Evolutionary conservation across 2,888 invertebrate species (phyloP).

Genomic region (Ophion costatus): DNA sequence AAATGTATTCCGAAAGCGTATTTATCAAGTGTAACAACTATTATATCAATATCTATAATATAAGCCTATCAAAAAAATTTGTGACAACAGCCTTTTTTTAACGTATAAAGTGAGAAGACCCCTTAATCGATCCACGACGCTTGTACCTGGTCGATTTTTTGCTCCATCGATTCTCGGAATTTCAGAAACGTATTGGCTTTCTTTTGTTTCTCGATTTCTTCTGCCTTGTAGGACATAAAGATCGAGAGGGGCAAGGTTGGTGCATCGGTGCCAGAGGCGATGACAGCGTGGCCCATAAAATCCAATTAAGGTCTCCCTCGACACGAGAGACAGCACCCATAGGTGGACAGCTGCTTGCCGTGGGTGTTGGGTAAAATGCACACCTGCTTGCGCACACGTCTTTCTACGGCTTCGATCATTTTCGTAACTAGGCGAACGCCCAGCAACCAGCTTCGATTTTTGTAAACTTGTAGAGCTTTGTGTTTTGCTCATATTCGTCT

Average conservation of each 20-base stretch:
- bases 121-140: no score
- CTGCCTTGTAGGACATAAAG: background rate
- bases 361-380: constrained; percentile 44
- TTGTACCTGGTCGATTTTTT: no score
- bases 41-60: no score
- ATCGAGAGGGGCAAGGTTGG: constrained; percentile 15
- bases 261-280: constrained; percentile 35
- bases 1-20: no score
- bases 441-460: constrained; percentile 43
- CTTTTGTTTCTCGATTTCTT: background rate
- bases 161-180: background rate
- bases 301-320: constrained; percentile 61
- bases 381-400: constrained; percentile 14
- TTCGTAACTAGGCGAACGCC: constrained; percentile 63
- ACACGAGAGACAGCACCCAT: constrained; percentile 54
- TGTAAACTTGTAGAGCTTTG: constrained; percentile 52
- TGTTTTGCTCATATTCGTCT: constrained; percentile 3
- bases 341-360: constrained; percentile 41
- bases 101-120: no score
- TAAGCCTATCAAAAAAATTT: no score
- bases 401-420: constrained; percentile 64
- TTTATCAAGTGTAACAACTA: no score
- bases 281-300: constrained; percentile 64
- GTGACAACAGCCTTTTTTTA: no score
- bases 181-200: background rate